phyloP scores from a whole-genome alignment of 2,797 vertebrate species.

The Loris lydekkerianus region DNA sequence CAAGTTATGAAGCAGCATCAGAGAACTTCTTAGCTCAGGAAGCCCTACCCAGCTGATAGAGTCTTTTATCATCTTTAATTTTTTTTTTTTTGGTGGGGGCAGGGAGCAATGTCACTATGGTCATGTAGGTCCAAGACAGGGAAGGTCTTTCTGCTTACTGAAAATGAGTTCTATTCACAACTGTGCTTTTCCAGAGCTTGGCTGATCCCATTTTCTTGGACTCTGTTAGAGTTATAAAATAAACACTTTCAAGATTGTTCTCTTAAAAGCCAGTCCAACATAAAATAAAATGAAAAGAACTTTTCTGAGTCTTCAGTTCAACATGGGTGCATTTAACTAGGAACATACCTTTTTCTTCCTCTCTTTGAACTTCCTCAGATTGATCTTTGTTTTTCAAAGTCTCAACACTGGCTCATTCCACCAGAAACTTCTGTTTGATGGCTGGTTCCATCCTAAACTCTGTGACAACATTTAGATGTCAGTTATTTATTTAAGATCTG shows the following conservation, averaged over 20 bases:
- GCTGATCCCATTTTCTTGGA: conserved; percentile 85
- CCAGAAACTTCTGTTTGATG: conserved; percentile 67
- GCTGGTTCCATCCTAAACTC: conserved; percentile 70
- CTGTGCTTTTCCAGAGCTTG: conserved; percentile 84
- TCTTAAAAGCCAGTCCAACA: conserved; percentile 86
- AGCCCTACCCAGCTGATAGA: background rate
- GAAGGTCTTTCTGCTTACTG: conserved; percentile 62
- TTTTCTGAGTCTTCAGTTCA: conserved; percentile 78
- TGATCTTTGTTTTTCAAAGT: conserved; percentile 80
- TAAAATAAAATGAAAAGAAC: conserved; percentile 74
- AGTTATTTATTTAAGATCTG: conserved; percentile 75
- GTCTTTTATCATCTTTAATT: background rate
- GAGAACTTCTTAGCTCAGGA: background rate
- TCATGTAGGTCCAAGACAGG: background rate
- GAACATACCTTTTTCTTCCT: conserved; percentile 75
- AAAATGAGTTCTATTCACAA: conserved; percentile 87
- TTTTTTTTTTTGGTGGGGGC: too few species aligned
- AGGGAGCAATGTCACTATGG: background rate
- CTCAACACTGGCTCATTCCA: conserved; percentile 57
- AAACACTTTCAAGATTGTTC: conserved; percentile 88
- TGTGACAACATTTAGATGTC: conserved; percentile 67
- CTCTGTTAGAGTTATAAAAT: conserved; percentile 85
- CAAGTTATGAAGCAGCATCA: background rate
- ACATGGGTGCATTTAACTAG: conserved; percentile 70
- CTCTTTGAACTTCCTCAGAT: conserved; percentile 75